A percentile compares a stretch with the other conserved stretches of the same genome.
Conservation (phyloP, 2,888 invertebrate species). For the Stenolophus ochropezus region DNA sequence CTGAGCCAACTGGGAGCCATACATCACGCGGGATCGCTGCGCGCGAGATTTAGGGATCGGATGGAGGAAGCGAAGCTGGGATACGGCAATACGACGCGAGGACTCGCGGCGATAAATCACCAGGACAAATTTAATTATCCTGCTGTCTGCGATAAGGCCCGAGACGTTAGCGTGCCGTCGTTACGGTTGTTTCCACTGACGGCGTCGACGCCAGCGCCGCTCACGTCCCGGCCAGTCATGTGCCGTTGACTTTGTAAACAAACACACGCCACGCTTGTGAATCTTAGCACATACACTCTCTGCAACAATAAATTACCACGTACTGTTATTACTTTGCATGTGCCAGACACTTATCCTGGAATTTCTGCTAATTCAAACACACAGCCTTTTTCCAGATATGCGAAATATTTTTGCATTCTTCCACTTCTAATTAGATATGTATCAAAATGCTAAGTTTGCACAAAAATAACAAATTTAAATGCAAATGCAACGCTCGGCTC, state of each 20-base stretch:
- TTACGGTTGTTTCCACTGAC: constrained; percentile 50
- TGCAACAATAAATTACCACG: background rate
- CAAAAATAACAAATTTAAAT: constrained; percentile 39
- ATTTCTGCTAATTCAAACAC: background rate
- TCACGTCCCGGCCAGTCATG: constrained; percentile 16
- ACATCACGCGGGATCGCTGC: constrained; percentile 69
- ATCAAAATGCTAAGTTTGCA: constrained; percentile 31
- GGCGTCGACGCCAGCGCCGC: constrained; percentile 33
- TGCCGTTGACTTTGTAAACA: constrained; percentile 36
- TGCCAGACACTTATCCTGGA: background rate
- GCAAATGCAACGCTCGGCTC: no score
- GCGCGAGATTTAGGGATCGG: constrained; percentile 68
- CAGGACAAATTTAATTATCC: constrained; percentile 78
- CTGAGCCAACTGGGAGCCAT: constrained; percentile 70
- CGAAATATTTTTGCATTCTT: constrained; percentile 36
- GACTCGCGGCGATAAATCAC: constrained; percentile 74
- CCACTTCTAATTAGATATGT: constrained; percentile 29
- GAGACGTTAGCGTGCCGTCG: constrained; percentile 60
- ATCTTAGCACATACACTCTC: constrained; percentile 13
- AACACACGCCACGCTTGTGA: constrained; percentile 20
- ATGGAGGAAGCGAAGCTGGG: constrained; percentile 66
- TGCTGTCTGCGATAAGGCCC: constrained; percentile 75
- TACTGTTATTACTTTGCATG: constrained; percentile 19
- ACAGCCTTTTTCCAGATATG: constrained; percentile 12
- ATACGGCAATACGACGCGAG: constrained; percentile 64